These are phyloP conservation scores for Morus bassanus DNA, from an alignment of 2,797 vertebrate genomes.

Conservation along the genomic window DNA sequence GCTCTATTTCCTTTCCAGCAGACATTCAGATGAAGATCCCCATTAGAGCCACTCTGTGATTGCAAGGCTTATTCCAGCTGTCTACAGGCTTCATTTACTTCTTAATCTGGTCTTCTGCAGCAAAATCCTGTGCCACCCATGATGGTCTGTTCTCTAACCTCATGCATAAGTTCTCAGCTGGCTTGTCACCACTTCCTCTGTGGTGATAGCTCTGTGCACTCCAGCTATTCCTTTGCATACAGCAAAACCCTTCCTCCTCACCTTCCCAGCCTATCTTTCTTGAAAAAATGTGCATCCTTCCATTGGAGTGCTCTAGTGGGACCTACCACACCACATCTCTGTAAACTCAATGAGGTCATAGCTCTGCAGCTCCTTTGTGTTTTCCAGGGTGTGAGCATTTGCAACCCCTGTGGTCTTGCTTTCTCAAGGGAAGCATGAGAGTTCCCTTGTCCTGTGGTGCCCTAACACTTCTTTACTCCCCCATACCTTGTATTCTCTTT, in stretches of 20 bases:
- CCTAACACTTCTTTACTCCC: not conserved
- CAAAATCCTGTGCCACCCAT: not conserved
- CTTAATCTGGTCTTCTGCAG: not conserved
- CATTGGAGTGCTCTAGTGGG: not conserved
- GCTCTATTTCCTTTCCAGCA: not conserved
- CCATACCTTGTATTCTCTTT: not conserved
- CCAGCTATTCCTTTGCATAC: not conserved
- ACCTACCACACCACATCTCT: not conserved
- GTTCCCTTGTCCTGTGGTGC: not conserved
- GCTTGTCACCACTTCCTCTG: not conserved
- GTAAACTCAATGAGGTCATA: not conserved
- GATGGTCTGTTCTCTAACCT: not conserved
- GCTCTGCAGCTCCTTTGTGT: not conserved
- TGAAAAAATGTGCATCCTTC: not conserved
- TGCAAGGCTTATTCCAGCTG: not conserved
- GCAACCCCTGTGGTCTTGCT: accelerated
- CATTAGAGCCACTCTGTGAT: not conserved
- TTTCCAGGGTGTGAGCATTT: not conserved
- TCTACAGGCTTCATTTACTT: not conserved
- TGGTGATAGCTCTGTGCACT: not conserved
- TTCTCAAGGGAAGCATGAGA: not conserved
- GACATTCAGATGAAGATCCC: not conserved
- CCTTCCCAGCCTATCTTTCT: not conserved
- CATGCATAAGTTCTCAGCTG: not conserved
- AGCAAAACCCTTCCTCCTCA: not conserved